These are phyloP conservation scores for Coracias cyanogaster DNA, from an alignment of 2,797 vertebrate genomes.

Conservation along the genomic window DNA sequence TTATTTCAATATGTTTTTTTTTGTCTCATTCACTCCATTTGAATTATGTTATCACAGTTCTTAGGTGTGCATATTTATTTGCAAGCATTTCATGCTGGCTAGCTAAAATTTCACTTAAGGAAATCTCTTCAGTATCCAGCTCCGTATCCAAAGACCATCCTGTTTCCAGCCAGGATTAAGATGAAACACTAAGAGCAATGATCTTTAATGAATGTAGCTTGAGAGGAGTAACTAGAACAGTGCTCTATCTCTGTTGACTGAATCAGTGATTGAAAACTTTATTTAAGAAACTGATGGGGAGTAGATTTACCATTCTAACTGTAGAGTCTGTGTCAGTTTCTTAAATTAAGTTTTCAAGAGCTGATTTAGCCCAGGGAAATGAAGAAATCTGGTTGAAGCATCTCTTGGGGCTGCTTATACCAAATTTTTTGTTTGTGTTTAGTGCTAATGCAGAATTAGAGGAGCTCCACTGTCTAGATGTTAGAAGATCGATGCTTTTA, in stretches of 20 bases:
- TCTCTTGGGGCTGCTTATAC: constrained; percentile 56
- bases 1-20: not conserved
- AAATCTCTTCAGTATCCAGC: not conserved
- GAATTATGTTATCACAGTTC: not conserved
- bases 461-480: constrained; percentile 58
- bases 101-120: constrained; percentile 29
- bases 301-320: constrained; percentile 51
- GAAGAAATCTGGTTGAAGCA: constrained; percentile 43
- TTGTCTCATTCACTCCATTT: not conserved
- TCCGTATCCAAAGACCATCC: not conserved
- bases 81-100: not conserved
- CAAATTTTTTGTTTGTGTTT: constrained; percentile 67
- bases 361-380: constrained; percentile 63
- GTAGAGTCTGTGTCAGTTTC: constrained; percentile 23
- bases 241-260: constrained; percentile 4
- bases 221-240: not conserved
- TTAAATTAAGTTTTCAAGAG: constrained; percentile 68
- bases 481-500: constrained; percentile 68
- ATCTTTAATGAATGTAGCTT: constrained; percentile 17
- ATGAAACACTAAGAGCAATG: not conserved
- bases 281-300: constrained; percentile 33
- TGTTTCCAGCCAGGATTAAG: constrained; percentile 2
- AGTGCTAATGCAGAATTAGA: constrained; percentile 64
- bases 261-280: constrained; percentile 41
- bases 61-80: not conserved